Conservation (phyloP, 2,888 invertebrate genomes). For the Lasioglossum pauxillum region DNA sequence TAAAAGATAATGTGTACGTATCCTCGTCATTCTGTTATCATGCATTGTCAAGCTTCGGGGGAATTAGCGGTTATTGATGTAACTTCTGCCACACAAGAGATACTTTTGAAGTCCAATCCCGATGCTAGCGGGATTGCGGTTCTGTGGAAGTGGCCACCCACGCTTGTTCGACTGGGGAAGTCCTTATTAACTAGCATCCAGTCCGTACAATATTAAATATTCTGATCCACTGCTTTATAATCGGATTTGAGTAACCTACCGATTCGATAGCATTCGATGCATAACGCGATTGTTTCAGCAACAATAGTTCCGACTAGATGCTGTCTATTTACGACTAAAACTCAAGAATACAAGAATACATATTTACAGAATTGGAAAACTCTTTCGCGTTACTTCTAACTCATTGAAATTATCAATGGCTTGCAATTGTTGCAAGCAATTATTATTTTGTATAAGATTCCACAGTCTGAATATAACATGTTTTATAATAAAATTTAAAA, state of each 20-base stretch:
- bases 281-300: not conserved
- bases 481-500: too few relatives aligned
- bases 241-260: not conserved
- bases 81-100: not conserved
- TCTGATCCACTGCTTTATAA: not conserved
- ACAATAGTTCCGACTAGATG: too few relatives aligned
- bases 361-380: too few relatives aligned
- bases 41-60: not conserved
- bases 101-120: not conserved
- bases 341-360: not conserved
- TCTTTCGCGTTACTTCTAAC: too few relatives aligned
- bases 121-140: not conserved
- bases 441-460: too few relatives aligned
- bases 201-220: not conserved
- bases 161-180: not conserved
- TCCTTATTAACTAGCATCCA: not conserved
- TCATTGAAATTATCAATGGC: too few relatives aligned
- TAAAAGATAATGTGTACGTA: not conserved
- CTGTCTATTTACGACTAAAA: too few relatives aligned
- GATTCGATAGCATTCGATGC: not conserved
- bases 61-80: not conserved
- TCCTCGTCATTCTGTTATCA: not conserved
- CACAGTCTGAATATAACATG: too few relatives aligned
- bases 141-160: not conserved
- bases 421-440: too few relatives aligned